These are phyloP conservation scores for Catajapyx aquilonaris DNA, from an alignment of 1,140 invertebrate species.

Conservation along the genomic window DNA sequence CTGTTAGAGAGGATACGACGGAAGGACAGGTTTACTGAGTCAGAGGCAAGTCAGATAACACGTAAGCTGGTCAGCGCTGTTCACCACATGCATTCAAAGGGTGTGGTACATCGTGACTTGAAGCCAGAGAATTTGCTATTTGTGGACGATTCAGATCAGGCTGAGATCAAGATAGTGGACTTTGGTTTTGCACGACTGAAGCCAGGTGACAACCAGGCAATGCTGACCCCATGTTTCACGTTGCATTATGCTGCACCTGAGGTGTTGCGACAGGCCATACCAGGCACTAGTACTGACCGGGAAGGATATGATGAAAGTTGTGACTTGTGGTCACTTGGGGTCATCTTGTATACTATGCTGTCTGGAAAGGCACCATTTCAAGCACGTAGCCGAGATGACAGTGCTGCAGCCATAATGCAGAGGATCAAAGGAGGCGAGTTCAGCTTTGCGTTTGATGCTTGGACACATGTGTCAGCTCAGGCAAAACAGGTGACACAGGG, in stretches of 20 bases:
- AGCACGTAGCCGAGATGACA: conserved; percentile 40
- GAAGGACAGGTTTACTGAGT: conserved; percentile 41
- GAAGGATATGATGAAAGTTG: conserved; percentile 65
- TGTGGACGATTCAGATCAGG: conserved; percentile 31
- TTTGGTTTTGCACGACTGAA: conserved; percentile 71
- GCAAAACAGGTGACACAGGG: conserved; percentile 56
- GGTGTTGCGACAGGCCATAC: conserved; percentile 37
- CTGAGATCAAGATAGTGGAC: conserved; percentile 63
- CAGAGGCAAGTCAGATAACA: conserved; percentile 45
- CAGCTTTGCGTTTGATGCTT: conserved; percentile 42
- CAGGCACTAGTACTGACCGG: conserved; percentile 20
- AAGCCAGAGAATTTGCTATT: conserved; percentile 80
- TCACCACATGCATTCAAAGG: conserved; percentile 53
- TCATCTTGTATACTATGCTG: conserved; percentile 76
- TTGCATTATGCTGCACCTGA: conserved; percentile 81
- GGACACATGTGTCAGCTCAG: conserved; percentile 44
- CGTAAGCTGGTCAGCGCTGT: conserved; percentile 58
- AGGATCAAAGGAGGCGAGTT: conserved; percentile 58
- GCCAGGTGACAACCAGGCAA: conserved; percentile 31
- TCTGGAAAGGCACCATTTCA: conserved; percentile 66
- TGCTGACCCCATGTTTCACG: conserved; percentile 70
- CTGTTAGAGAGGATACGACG: conserved; percentile 43
- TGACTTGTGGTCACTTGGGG: conserved; percentile 82
- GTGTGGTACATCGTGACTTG: conserved; percentile 69
- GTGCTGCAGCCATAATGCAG: conserved; percentile 47